These are phyloP conservation scores for Pyrgus malvae DNA, from an alignment of 2,888 invertebrate genomes.

Conservation along the genomic window DNA sequence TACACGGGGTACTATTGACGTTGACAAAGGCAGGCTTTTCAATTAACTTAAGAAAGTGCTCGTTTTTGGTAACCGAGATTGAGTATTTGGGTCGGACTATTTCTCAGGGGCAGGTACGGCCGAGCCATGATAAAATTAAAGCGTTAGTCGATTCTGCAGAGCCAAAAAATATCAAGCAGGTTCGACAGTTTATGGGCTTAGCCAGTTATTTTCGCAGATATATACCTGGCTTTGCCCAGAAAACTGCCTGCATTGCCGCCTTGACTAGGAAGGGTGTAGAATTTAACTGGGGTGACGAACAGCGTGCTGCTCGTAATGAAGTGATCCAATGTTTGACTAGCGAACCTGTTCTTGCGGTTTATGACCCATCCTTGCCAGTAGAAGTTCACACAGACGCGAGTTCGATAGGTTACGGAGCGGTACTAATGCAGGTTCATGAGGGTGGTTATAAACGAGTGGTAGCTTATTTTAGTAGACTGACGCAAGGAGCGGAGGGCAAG, in stretches of 20 bases:
- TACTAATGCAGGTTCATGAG: not conserved
- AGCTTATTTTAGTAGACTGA: not conserved
- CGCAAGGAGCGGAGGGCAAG: not conserved
- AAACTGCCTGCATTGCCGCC: not conserved
- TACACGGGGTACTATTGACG: slow-evolving; percentile 31
- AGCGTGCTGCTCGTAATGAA: not conserved
- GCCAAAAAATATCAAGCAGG: not conserved
- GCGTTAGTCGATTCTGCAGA: not conserved
- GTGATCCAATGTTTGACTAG: not conserved
- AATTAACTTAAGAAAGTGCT: slow-evolving; percentile 33
- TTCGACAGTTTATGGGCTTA: not conserved
- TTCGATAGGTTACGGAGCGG: not conserved
- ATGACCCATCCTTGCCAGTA: no score
- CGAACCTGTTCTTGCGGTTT: no score
- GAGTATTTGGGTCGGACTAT: slow-evolving; percentile 34
- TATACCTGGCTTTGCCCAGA: not conserved
- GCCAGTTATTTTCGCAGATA: not conserved
- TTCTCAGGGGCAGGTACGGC: not conserved
- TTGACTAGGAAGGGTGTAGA: not conserved
- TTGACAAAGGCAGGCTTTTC: slow-evolving; percentile 36
- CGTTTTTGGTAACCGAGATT: slow-evolving; percentile 30
- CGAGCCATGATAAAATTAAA: not conserved
- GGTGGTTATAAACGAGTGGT: not conserved
- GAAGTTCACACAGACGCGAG: not conserved
- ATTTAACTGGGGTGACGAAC: not conserved